Conservation (phyloP, 2,797 vertebrate species). For the Salmo trutta region DNA sequence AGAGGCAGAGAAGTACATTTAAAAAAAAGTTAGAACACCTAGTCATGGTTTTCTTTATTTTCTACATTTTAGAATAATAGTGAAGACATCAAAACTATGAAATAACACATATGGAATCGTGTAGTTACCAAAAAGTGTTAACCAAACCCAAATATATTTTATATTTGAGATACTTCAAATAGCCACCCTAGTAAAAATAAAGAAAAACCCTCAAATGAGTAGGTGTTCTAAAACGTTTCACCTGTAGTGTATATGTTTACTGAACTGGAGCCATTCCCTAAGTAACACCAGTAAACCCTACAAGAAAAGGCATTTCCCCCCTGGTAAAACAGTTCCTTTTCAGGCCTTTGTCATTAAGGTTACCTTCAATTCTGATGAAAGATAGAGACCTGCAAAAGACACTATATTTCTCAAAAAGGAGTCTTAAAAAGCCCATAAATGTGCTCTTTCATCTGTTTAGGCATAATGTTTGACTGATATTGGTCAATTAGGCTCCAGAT, state of each 20-base stretch:
- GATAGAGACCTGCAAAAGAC: not conserved
- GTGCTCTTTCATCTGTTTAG: not conserved
- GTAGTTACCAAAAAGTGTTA: no score
- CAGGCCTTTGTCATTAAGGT: not conserved
- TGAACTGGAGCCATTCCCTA: not conserved
- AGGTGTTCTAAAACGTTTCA: no score
- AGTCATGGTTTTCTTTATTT: no score
- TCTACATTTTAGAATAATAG: no score
- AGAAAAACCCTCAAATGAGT: no score
- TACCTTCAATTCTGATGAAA: not conserved
- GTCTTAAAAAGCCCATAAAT: not conserved
- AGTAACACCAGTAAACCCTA: not conserved
- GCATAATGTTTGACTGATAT: not conserved
- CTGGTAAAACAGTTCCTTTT: not conserved
- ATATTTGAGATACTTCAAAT: no score
- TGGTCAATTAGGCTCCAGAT: not conserved
- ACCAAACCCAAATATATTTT: no score
- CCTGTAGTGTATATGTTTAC: not conserved
- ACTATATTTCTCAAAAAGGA: not conserved
- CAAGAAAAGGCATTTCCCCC: not conserved
- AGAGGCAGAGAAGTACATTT: not conserved
- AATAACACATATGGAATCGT: no score
- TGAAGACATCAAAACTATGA: no score
- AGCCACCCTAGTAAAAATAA: no score
- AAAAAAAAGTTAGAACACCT: no score